Conservation (phyloP, 1,140 invertebrate species). For the Portunus trituberculatus region DNA sequence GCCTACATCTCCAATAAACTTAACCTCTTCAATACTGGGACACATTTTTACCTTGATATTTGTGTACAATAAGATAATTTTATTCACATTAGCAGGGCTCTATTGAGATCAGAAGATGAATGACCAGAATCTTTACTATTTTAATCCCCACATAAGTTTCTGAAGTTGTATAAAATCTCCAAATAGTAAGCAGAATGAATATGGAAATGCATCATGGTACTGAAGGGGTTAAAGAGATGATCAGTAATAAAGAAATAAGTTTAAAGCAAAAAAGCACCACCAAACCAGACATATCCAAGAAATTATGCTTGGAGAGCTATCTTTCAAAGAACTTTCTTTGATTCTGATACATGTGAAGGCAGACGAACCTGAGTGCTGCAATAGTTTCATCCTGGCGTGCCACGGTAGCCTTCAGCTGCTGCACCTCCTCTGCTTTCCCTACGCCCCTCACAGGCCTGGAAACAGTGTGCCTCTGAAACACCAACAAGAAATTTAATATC, state of each 20-base stretch:
- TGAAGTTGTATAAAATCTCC: too few relatives aligned
- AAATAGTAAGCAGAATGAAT: too few relatives aligned
- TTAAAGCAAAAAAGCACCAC: background rate
- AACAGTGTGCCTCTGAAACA: background rate
- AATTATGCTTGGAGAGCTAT: background rate
- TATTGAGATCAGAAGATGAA: too few relatives aligned
- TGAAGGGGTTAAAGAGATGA: too few relatives aligned
- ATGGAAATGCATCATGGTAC: too few relatives aligned
- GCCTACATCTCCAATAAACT: too few relatives aligned
- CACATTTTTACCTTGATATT: too few relatives aligned
- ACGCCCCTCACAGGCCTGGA: background rate
- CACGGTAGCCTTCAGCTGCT: constrained; percentile 33
- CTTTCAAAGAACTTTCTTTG: background rate
- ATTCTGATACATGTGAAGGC: background rate
- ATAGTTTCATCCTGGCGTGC: constrained; percentile 50
- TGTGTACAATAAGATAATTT: too few relatives aligned
- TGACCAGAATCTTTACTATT: too few relatives aligned
- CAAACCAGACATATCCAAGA: background rate
- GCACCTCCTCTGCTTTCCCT: constrained; percentile 28
- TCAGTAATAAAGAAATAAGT: background rate
- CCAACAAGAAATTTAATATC: background rate
- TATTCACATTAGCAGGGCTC: too few relatives aligned
- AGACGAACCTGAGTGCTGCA: constrained; percentile 40
- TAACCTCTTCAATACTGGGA: too few relatives aligned
- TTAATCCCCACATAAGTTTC: too few relatives aligned